Conservation (phyloP, 2,888 invertebrate genomes). For the Drosophila barbarae region DNA sequence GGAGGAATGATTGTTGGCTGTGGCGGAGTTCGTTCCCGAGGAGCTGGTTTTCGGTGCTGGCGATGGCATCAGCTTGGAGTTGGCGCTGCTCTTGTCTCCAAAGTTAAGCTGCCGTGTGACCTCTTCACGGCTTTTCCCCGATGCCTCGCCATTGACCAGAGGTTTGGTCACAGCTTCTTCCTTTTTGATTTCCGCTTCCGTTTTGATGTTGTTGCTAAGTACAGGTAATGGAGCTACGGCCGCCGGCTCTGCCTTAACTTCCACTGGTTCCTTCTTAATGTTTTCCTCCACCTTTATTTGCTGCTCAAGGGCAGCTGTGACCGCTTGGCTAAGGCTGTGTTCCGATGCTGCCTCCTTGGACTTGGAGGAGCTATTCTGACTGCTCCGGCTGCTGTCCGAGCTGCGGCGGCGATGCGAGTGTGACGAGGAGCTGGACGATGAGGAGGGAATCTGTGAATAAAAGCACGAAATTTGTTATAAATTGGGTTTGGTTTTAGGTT, state of each 20-base stretch:
- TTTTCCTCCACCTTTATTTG: constrained; percentile 47
- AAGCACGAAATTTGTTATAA: background rate
- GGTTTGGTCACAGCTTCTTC: constrained; percentile 43
- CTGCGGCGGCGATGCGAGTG: constrained; percentile 72
- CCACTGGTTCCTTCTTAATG: constrained; percentile 25
- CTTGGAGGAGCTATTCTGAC: constrained; percentile 59
- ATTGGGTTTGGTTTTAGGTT: background rate
- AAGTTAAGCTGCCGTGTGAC: constrained; percentile 78
- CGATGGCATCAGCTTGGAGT: constrained; percentile 67
- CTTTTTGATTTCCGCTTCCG: constrained; percentile 56
- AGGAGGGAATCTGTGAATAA: constrained; percentile 51
- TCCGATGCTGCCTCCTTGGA: constrained; percentile 44
- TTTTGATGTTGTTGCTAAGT: constrained; percentile 48
- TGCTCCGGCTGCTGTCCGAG: constrained; percentile 76
- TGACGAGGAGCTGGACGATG: constrained; percentile 63
- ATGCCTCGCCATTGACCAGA: constrained; percentile 54
- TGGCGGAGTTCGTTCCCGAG: constrained; percentile 25
- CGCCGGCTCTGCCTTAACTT: constrained; percentile 10
- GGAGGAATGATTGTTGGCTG: constrained; percentile 61
- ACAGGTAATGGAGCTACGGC: constrained; percentile 13
- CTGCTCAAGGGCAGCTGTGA: constrained; percentile 31
- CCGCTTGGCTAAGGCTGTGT: constrained; percentile 26
- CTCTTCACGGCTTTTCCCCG: constrained; percentile 73
- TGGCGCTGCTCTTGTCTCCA: constrained; percentile 33
- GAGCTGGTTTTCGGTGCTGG: constrained; percentile 60